Conservation (phyloP, 2,113 vertebrate genomes). For the Myotis yumanensis region DNA sequence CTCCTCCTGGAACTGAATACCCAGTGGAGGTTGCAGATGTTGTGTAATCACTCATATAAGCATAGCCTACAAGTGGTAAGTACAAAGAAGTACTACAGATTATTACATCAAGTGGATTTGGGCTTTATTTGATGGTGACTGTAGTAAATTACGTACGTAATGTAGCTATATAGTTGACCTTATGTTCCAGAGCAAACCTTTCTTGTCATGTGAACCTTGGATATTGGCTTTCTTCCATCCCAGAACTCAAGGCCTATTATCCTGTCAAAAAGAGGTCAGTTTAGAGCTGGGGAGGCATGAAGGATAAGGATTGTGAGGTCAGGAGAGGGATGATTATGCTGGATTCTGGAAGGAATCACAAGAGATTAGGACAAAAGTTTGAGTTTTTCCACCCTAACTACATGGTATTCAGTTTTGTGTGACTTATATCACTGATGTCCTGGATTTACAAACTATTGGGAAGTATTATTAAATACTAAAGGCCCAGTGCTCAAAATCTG, state of each 20-base stretch:
- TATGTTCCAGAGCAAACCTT: background rate
- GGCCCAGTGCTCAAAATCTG: no score
- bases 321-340: background rate
- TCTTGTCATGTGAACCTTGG: background rate
- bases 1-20: background rate
- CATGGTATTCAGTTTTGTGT: background rate
- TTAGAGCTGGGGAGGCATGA: background rate
- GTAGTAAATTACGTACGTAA: background rate
- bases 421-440: background rate
- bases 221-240: background rate
- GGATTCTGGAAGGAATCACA: background rate
- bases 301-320: background rate
- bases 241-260: background rate
- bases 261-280: background rate
- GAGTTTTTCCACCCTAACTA: background rate
- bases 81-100: background rate
- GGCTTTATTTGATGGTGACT: background rate
- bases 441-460: background rate
- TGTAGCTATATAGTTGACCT: background rate
- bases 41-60: background rate
- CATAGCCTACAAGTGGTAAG: background rate
- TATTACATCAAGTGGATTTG: background rate
- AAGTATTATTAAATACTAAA: background rate
- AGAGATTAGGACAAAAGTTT: background rate
- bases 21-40: background rate